A percentile compares a stretch with the other conserved stretches of the same genome.
Conservation (phyloP, 2,888 invertebrate species). For the Entomobrya multifasciata region DNA sequence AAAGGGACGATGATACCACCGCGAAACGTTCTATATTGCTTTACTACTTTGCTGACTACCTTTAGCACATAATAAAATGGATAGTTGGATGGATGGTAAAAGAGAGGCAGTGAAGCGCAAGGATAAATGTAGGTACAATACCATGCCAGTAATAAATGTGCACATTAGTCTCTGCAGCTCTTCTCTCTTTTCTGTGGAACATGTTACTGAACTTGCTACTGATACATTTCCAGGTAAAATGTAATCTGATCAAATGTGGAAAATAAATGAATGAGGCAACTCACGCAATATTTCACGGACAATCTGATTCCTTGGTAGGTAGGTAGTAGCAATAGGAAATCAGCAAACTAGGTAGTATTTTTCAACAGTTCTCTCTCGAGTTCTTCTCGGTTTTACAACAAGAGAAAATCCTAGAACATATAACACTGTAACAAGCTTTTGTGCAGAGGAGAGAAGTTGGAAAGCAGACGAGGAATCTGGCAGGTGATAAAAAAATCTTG, state of each 20-base stretch:
- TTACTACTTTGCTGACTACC: too few species aligned
- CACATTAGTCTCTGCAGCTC: slow-evolving; percentile 23
- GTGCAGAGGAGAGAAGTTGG: neutral
- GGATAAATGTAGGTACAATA: neutral
- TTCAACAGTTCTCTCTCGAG: slow-evolving; percentile 47
- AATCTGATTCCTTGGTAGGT: slow-evolving; percentile 43
- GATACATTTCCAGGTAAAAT: slow-evolving; percentile 24
- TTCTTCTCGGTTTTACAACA: too few species aligned
- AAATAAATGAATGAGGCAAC: slow-evolving; percentile 64
- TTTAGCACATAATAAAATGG: slow-evolving; percentile 11
- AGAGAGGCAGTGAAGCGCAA: neutral
- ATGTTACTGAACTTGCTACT: neutral
- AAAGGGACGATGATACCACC: slow-evolving; percentile 2
- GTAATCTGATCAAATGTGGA: slow-evolving; percentile 45
- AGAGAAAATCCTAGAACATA: neutral
- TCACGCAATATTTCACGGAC: slow-evolving; percentile 64
- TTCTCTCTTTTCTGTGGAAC: neutral
- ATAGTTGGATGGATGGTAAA: slow-evolving; percentile 19
- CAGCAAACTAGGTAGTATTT: slow-evolving; percentile 7
- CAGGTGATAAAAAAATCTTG: slow-evolving; percentile 68
- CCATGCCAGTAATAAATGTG: neutral
- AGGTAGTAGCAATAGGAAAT: neutral
- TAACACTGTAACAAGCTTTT: neutral
- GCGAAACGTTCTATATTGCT: too few species aligned
- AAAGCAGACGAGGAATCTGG: slow-evolving; percentile 55